A percentile compares a stretch with the other conserved stretches of the same genome.
Evolutionary conservation across 2,797 vertebrate genomes (phyloP).

Genomic region (Parambassis ranga): DNA sequence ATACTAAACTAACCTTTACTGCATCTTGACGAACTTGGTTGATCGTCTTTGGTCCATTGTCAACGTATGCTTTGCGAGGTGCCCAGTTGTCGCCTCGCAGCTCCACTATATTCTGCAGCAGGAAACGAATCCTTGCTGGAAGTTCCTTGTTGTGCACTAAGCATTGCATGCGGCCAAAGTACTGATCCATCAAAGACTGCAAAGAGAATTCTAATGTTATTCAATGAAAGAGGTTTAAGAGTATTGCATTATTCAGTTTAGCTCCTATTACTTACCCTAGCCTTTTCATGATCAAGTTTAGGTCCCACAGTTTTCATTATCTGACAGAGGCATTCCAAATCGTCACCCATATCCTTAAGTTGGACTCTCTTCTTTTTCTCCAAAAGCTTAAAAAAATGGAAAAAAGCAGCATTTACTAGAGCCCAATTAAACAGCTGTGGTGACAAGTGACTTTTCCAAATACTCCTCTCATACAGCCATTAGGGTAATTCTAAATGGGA

Average conservation of each 20-base stretch:
- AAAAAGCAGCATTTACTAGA: too few species aligned
- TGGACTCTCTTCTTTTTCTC: slow-evolving; percentile 99
- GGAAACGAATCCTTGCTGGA: slow-evolving; percentile 98
- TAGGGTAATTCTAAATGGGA: slow-evolving; percentile 5
- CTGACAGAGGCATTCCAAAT: slow-evolving; percentile 99
- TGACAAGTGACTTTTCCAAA: not conserved
- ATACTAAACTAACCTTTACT: slow-evolving; percentile 87
- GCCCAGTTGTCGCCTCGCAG: slow-evolving; percentile 94
- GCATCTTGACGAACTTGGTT: slow-evolving; percentile 99
- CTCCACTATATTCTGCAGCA: slow-evolving; percentile 99
- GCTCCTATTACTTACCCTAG: slow-evolving; percentile 82
- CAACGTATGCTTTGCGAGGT: slow-evolving; percentile 98
- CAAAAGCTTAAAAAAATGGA: slow-evolving; percentile 91
- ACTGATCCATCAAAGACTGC: slow-evolving; percentile 99
- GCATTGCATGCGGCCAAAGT: slow-evolving; percentile 96
- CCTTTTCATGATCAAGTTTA: slow-evolving; percentile 98
- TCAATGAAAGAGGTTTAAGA: not conserved
- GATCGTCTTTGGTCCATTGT: slow-evolving; percentile 99
- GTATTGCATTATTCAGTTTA: rapidly evolving
- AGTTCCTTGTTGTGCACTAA: slow-evolving; percentile 98
- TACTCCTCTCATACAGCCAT: not conserved
- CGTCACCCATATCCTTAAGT: slow-evolving; percentile 99
- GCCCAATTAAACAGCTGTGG: not conserved
- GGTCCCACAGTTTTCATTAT: slow-evolving; percentile 99
- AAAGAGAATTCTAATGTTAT: not conserved